phyloP scores from a whole-genome alignment of 2,888 invertebrate genomes.

The Helleia helle region DNA sequence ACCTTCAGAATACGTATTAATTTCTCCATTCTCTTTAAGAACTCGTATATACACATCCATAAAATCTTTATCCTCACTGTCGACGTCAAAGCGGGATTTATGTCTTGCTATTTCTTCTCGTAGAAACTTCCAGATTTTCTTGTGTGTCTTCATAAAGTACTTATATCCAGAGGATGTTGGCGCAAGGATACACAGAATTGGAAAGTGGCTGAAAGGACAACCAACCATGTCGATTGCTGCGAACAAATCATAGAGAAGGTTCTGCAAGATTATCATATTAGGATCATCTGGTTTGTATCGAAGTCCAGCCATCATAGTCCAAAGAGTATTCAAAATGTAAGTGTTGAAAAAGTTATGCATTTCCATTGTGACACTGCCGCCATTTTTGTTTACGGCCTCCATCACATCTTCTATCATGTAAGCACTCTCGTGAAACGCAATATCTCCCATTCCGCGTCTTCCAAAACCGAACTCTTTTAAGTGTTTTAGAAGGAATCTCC shows the following conservation, averaged over 20 bases:
- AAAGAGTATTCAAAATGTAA: constrained; percentile 84
- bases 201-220: constrained; percentile 85
- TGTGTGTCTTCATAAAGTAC: constrained; percentile 80
- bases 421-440: constrained; percentile 80
- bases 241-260: constrained; percentile 80
- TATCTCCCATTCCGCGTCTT: constrained; percentile 81
- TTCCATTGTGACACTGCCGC: constrained; percentile 63
- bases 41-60: constrained; percentile 87
- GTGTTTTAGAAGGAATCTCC: constrained; percentile 83
- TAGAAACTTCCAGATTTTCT: constrained; percentile 81
- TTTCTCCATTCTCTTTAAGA: constrained; percentile 73
- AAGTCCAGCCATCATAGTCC: constrained; percentile 88
- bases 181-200: constrained; percentile 79
- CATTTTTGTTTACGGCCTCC: constrained; percentile 38
- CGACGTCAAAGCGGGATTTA: constrained; percentile 74
- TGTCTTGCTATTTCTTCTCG: constrained; percentile 81
- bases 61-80: constrained; percentile 80
- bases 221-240: constrained; percentile 87
- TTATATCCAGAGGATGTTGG: constrained; percentile 86
- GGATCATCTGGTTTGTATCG: constrained; percentile 81
- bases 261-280: constrained; percentile 79
- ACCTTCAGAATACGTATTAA: constrained; percentile 77
- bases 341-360: constrained; percentile 86
- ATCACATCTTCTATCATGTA: constrained; percentile 75
- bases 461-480: constrained; percentile 89